A percentile compares a stretch with the other conserved stretches of the same genome.
These are phyloP conservation scores for Litoditis marina DNA, from an alignment of 2,888 invertebrate genomes.

Conservation along the genomic window DNA sequence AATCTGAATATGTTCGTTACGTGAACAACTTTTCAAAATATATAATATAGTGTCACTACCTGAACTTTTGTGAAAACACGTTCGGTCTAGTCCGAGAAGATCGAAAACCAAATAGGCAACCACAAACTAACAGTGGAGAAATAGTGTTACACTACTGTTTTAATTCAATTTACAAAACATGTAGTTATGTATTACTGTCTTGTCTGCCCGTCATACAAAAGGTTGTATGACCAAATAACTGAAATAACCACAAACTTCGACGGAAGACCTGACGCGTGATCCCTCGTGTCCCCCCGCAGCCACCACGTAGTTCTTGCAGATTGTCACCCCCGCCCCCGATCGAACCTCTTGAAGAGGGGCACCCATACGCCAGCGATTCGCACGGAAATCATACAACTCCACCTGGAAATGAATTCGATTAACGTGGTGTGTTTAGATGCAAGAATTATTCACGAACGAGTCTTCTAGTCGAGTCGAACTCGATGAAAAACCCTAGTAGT, in stretches of 20 bases:
- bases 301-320: slow-evolving; percentile 22
- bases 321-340: slow-evolving; percentile 28
- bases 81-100: no score
- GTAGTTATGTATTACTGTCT: neutral
- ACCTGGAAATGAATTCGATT: slow-evolving; percentile 15
- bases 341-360: slow-evolving; percentile 22
- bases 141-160: neutral
- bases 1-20: no score
- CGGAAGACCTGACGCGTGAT: slow-evolving; percentile 18
- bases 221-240: neutral
- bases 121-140: neutral
- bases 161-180: neutral
- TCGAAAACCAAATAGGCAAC: no score
- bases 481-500: no score
- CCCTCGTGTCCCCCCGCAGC: slow-evolving; percentile 29
- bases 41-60: no score
- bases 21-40: no score
- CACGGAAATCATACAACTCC: slow-evolving; percentile 26
- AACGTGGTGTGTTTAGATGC: slow-evolving; percentile 22
- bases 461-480: no score
- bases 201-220: neutral
- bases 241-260: no score
- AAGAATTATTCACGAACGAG: no score
- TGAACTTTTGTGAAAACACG: no score
- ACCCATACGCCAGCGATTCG: slow-evolving; percentile 26